Base-by-base conservation (phyloP, 2,888 invertebrate species). In the Pyrocoelia pectoralis region DNA sequence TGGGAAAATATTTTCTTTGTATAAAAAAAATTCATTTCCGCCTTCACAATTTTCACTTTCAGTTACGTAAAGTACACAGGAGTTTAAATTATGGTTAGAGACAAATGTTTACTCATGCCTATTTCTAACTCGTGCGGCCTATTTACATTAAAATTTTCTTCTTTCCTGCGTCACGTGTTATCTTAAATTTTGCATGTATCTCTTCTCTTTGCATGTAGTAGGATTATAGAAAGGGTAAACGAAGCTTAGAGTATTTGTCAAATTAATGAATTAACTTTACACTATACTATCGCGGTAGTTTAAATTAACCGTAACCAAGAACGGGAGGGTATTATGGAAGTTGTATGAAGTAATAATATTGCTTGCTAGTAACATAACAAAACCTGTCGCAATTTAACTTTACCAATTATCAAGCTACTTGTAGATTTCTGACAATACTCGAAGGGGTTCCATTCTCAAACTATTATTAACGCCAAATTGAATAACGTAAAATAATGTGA, bases 301-400 rank as follows among this genome's bases (percentile, higher is more conserved):
- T 10, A 18, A 33, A 48, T 33, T 56, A 56, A 56, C 48, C 48
- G 29, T 48, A 48, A 56, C 48, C 29, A 28, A 33, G 17, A 56
- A 41, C 56, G 40, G 18, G 18, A 15, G 40, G 24, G 40, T 41
- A 40, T 57, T 57, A 18, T 40, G 14, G 50, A 51, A 50, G 19
- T 33, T 51, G 50, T 15, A 41, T 50, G 56, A 50, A 41, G 52
- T 46, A 58, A 58, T 58, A 52, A 58, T 58, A 58, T 43, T 41
- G 52, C 51, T 52, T 46, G 52, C 28, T 9, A 52, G 33, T 41
- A 51, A 58, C 58, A 29, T 40, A 17, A 33, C 51, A 58, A 58
- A 58, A 58, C 58, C 58, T 58, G 52, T 58, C 52, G 58, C 52
- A 58, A 58, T 58, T 58, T 58, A 58, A 58, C 58, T 58, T 58